phyloP scores from a whole-genome alignment of 2,797 vertebrate species.

The Gila robusta region DNA sequence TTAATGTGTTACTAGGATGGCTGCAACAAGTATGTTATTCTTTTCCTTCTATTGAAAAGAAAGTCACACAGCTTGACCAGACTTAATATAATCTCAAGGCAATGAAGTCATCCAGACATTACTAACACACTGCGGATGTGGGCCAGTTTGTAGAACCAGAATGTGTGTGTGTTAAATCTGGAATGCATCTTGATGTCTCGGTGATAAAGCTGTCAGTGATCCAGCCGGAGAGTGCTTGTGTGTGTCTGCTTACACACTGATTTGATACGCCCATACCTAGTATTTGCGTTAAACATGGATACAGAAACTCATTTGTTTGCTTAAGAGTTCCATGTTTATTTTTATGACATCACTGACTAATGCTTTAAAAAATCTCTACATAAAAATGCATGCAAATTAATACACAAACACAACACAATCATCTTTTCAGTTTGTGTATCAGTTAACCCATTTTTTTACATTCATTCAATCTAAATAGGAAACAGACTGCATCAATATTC shows the following conservation, averaged over 20 bases:
- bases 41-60: not conserved
- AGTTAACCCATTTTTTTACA: not conserved
- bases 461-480: conserved; percentile 20
- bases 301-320: conserved; percentile 29
- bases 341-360: conserved; percentile 9
- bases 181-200: conserved; percentile 24
- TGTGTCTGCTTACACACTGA: conserved; percentile 1
- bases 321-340: conserved; percentile 20
- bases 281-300: conserved; percentile 31
- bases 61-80: conserved; percentile 13
- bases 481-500: conserved; percentile 38
- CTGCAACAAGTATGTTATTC: not conserved
- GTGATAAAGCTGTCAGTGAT: not conserved
- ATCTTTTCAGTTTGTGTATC: not conserved
- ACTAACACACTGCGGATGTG: conserved; percentile 2
- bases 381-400: not conserved
- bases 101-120: conserved; percentile 44
- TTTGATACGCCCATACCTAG: not conserved
- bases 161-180: conserved; percentile 10
- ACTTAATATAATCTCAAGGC: conserved; percentile 15
- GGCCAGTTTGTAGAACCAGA: not conserved
- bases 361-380: not conserved
- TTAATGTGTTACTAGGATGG: conserved; percentile 4
- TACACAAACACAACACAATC: not conserved
- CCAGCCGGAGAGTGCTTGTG: not conserved